phyloP scores from a whole-genome alignment of 2,797 vertebrate species.

The Amblyopsis hoosieri region DNA sequence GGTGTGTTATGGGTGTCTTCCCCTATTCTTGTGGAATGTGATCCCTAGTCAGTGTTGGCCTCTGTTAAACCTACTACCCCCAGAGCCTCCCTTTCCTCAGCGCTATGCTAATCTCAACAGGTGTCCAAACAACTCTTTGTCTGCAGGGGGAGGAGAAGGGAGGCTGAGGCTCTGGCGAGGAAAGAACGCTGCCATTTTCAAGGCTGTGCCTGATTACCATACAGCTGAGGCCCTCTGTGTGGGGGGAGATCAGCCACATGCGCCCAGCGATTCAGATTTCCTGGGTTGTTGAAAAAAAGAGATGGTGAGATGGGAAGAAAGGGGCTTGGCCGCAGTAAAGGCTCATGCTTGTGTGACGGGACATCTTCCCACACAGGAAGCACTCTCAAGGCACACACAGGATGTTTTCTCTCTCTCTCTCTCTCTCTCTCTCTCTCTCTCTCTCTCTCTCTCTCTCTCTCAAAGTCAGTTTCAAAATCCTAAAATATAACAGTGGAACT shows the following conservation, averaged over 20 bases:
- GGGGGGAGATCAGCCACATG: conserved; percentile 67
- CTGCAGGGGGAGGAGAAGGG: conserved; percentile 70
- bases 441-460: conserved; percentile 42
- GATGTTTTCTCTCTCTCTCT: conserved; percentile 5
- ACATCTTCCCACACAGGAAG: conserved; percentile 70
- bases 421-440: too few relatives aligned
- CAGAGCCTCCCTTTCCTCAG: conserved; percentile 61
- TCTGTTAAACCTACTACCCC: conserved; percentile 78
- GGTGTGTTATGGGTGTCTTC: conserved; percentile 40
- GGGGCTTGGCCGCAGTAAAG: conserved; percentile 72
- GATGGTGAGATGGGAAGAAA: conserved; percentile 46
- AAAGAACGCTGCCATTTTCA: conserved; percentile 84
- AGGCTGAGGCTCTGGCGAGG: conserved; percentile 61
- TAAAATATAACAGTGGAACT: too few relatives aligned
- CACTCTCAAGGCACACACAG: conserved; percentile 66
- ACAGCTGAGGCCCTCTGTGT: conserved; percentile 86
- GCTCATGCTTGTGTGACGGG: conserved; percentile 63
- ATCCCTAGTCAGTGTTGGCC: conserved; percentile 82
- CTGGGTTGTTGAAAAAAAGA: conserved; percentile 72
- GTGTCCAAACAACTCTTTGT: conserved; percentile 93
- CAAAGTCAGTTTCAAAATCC: too few relatives aligned
- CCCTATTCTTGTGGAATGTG: conserved; percentile 80
- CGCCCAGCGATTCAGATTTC: conserved; percentile 77
- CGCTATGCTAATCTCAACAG: conserved; percentile 86
- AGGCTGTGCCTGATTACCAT: conserved; percentile 87